These are phyloP conservation scores for Trachemys scripta DNA, from an alignment of 2,113 vertebrate genomes.

Conservation along the genomic window DNA sequence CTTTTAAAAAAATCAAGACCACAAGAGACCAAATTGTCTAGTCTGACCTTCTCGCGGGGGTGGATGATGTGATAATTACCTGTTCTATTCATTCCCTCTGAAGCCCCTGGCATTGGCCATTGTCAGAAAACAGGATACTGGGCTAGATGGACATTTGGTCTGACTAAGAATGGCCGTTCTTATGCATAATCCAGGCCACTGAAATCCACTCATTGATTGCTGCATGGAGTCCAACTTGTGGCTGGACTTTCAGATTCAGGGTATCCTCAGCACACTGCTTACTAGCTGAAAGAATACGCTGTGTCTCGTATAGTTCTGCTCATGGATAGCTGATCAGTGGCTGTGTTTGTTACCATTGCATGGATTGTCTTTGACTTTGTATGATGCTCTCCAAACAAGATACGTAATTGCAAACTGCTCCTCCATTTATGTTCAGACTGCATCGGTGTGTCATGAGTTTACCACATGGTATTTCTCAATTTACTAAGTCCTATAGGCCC, in stretches of 20 bases:
- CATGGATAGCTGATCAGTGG: neutral
- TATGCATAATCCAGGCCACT: accelerated
- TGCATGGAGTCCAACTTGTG: neutral
- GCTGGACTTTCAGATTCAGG: neutral
- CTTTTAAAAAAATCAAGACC: neutral
- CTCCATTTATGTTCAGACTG: conserved; percentile 40
- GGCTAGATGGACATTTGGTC: neutral
- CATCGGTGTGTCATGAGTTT: neutral
- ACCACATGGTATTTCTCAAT: neutral
- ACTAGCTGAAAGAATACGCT: neutral
- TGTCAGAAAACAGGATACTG: neutral
- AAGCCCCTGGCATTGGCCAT: neutral
- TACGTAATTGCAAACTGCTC: conserved; percentile 27
- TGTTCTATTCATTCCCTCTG: neutral
- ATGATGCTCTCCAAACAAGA: conserved; percentile 19
- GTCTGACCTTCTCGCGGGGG: neutral
- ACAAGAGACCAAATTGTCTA: neutral
- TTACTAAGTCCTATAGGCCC: neutral
- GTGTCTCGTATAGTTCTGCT: neutral
- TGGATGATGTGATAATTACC: neutral
- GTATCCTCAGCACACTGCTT: neutral
- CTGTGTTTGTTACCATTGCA: neutral
- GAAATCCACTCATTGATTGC: neutral
- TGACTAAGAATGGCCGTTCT: neutral
- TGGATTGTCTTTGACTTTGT: conserved; percentile 30